A percentile compares a stretch with the other conserved stretches of the same genome.
phyloP scores from a whole-genome alignment of 2,888 invertebrate species.

The Zaprionus lineosus region DNA sequence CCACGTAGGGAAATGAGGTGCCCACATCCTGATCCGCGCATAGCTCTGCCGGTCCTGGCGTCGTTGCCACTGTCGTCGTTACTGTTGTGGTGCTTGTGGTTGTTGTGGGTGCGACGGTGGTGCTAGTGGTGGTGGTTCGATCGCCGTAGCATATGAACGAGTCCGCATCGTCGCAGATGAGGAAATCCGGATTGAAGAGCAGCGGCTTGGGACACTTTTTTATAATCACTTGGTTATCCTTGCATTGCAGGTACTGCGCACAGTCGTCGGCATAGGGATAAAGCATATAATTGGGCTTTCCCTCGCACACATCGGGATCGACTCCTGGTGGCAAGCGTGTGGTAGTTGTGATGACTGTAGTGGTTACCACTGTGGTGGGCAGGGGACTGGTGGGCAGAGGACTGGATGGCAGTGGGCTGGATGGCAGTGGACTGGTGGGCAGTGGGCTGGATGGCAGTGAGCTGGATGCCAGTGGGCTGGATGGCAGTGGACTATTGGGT shows the following conservation, averaged over 20 bases:
- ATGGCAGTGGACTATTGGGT: no score
- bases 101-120: slow-evolving; percentile 7
- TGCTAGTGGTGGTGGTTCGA: slow-evolving; percentile 41
- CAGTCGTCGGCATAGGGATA: slow-evolving; percentile 68
- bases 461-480: no score
- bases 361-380: slow-evolving; percentile 15
- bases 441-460: no score
- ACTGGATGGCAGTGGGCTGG: no score
- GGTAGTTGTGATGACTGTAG: no score
- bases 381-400: slow-evolving; percentile 1
- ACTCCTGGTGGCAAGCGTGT: slow-evolving; percentile 48
- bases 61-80: slow-evolving; percentile 31
- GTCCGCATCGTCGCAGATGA: slow-evolving; percentile 60
- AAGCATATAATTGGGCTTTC: slow-evolving; percentile 32
- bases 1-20: slow-evolving; percentile 44
- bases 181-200: slow-evolving; percentile 59
- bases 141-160: slow-evolving; percentile 58
- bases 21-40: slow-evolving; percentile 38
- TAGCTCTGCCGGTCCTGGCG: slow-evolving; percentile 44
- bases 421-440: no score
- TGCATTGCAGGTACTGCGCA: slow-evolving; percentile 60
- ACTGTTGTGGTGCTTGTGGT: slow-evolving; percentile 27
- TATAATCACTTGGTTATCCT: slow-evolving; percentile 35
- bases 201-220: slow-evolving; percentile 46
- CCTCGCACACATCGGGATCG: slow-evolving; percentile 42